Percentiles rank a stretch among this genome's conserved stretches.
These are phyloP conservation scores for Palythoa heliodiscus DNA, from an alignment of 92 coral and sea anemone species.

Conservation along the genomic window DNA sequence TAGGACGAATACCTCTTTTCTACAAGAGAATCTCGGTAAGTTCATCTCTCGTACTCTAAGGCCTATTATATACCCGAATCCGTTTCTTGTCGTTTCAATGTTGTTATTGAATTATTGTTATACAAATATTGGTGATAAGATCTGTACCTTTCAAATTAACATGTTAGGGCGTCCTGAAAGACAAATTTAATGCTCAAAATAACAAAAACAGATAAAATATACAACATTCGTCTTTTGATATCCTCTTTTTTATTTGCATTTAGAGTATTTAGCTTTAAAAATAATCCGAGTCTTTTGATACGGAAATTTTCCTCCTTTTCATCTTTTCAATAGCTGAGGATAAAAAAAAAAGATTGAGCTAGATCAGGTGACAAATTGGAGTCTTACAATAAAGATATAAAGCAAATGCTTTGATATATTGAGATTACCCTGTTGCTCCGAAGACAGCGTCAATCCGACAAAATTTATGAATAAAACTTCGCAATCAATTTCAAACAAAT, in stretches of 20 bases:
- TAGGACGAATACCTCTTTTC: constrained; percentile 4
- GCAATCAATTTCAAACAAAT: background rate
- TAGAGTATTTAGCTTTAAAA: background rate
- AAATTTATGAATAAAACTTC: background rate
- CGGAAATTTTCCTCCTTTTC: too few species aligned
- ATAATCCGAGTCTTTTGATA: background rate
- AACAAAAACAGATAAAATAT: background rate
- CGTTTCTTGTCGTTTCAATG: background rate
- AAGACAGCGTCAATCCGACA: background rate
- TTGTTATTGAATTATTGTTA: background rate
- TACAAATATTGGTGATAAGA: background rate
- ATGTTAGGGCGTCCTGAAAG: background rate
- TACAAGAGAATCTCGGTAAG: constrained; percentile 8
- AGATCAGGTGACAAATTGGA: background rate
- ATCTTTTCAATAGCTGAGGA: background rate
- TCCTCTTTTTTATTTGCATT: background rate
- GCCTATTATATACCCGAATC: background rate
- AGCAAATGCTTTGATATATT: background rate
- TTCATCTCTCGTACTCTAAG: constrained; percentile 11
- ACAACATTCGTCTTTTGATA: background rate
- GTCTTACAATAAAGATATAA: background rate
- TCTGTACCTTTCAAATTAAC: background rate
- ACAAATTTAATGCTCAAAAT: background rate
- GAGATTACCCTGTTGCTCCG: background rate
- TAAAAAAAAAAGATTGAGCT: background rate